Evolutionary conservation across 2,797 vertebrate genomes (phyloP).

Genomic region (Graptemys geographica): DNA sequence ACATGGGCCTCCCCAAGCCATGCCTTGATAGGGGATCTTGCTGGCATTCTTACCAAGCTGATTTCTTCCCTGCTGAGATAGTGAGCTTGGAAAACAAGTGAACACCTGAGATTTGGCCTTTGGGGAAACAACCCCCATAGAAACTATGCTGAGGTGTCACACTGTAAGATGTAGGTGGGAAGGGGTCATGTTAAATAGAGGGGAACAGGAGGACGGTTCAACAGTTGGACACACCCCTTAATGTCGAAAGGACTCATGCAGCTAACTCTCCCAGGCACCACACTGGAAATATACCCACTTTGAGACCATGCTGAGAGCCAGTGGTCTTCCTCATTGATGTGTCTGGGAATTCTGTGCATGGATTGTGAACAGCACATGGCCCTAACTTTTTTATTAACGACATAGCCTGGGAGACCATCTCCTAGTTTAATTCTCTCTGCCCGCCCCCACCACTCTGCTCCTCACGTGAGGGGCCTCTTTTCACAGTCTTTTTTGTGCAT

Average conservation of each 20-base stretch:
- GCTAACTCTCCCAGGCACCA: slow-evolving; percentile 26
- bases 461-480: neutral
- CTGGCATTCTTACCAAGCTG: neutral
- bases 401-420: neutral
- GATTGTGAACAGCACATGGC: neutral
- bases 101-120: neutral
- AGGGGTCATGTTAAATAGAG: slow-evolving; percentile 18
- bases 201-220: slow-evolving; percentile 50
- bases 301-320: neutral
- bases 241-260: slow-evolving; percentile 55
- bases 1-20: neutral
- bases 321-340: neutral
- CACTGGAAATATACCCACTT: slow-evolving; percentile 20
- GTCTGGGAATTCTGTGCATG: neutral
- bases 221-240: slow-evolving; percentile 41
- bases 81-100: neutral
- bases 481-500: neutral
- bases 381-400: neutral
- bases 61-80: neutral
- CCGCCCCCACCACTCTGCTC: slow-evolving; percentile 7
- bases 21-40: neutral
- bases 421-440: slow-evolving; percentile 6
- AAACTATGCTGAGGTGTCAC: neutral
- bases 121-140: neutral
- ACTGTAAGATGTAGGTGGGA: neutral